Base-by-base conservation (phyloP, 1,140 invertebrate species). In the Teleopsis dalmanni region DNA sequence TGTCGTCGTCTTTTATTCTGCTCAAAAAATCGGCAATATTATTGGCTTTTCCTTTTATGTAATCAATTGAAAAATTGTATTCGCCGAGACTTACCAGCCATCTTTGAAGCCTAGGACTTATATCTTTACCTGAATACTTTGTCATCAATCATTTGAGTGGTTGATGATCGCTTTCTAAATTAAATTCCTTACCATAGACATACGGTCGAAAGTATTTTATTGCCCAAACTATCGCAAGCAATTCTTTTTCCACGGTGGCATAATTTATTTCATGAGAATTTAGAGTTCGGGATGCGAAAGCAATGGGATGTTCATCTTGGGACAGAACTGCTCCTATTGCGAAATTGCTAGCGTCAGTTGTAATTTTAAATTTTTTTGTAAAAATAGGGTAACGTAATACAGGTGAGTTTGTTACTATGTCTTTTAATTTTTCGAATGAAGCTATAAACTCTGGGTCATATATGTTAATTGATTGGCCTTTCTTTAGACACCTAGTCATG, bases 261-360 rank as follows among this genome's bases (percentile, higher is more conserved):
- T 63, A 65, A 31, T 63, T 64, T 41, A 11, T 33, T 52, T 64
- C 60, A 4, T 57, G 51, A 48, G 57, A 54, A 42, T 61, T 63
- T 23, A 67, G 37, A 16, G 53, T 51, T 54, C 57, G 47, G 36
- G 47, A 53, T 40, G 47, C 46, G 51, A 52, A 59, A 10, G 48
- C 43, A 14, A 61, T 50, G 8, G 59, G 57, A 46, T 42, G n/a
- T 25, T 52, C 44, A n/a, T 51, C 48, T 54, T 55, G 52, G n/a
- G 47, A 54, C 14, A 57, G 25, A 13, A 59, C 50, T 4, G 44
- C 48, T 41, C 57, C 57, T 37, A 57, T 49, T 10, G 52, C 54
- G 36, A 38, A 29, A 41, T 56, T 54, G 6, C 36, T 47, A 23
- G 55, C 57, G 33, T 58, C 55, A 10, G 49, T 56, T 6, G 48